These are phyloP conservation scores for Papilio polyxenes DNA, from an alignment of 1,140 invertebrate species.

Conservation along the genomic window DNA sequence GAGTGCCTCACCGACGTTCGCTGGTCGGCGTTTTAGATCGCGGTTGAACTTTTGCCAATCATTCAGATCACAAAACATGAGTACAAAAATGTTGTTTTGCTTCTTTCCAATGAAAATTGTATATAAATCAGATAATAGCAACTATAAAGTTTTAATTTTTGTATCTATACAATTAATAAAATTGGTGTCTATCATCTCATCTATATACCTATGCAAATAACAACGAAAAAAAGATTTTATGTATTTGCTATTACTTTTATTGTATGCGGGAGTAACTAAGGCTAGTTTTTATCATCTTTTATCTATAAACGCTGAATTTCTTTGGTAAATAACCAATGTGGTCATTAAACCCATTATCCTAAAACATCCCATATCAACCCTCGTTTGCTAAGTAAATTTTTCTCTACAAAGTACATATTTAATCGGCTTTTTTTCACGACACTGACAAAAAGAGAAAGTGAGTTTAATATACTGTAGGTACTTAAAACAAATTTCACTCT, in stretches of 20 bases:
- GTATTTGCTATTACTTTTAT: no score
- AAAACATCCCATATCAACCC: background rate
- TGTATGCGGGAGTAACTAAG: no score
- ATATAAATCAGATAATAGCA: background rate
- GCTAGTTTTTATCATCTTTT: background rate
- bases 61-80: constrained; percentile 10
- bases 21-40: constrained; percentile 20
- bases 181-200: no score
- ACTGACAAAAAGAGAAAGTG: background rate
- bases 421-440: background rate
- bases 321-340: background rate
- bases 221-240: no score
- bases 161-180: no score
- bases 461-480: constrained; percentile 25
- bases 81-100: constrained; percentile 7
- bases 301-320: background rate
- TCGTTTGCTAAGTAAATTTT: background rate
- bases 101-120: constrained; percentile 9
- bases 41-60: constrained; percentile 37
- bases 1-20: constrained; percentile 6
- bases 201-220: no score
- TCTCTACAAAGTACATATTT: background rate
- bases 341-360: background rate
- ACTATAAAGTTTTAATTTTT: background rate
- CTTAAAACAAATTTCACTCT: constrained; percentile 25